Conservation (phyloP, 35 echinoderm and acorn worm genomes). For the Diadema setosum region DNA sequence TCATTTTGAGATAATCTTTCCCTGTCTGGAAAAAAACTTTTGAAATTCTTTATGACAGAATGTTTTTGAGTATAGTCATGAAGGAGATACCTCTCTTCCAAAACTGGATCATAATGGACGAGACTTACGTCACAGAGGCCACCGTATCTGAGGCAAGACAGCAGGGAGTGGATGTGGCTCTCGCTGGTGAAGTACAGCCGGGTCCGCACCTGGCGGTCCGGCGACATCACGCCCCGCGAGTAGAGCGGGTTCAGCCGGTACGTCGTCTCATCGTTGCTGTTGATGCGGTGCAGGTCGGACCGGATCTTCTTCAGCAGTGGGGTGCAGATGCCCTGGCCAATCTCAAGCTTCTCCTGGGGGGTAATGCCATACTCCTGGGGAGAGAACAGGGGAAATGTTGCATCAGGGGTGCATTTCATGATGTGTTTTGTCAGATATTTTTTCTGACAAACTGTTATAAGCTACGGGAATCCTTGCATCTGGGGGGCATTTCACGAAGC, state of each 20-base stretch:
- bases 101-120: too few relatives aligned
- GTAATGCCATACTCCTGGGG: constrained; percentile 94
- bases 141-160: constrained; percentile 81
- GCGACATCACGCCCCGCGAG: constrained; percentile 87
- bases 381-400: background rate
- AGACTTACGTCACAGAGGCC: constrained; percentile 91
- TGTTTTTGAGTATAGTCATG: too few relatives aligned
- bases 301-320: constrained; percentile 91
- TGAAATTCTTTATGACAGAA: too few relatives aligned
- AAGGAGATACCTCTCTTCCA: too few relatives aligned
- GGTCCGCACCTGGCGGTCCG: constrained; percentile 91
- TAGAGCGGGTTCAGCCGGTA: constrained; percentile 87
- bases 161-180: constrained; percentile 94
- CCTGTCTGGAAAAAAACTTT: too few relatives aligned
- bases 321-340: constrained; percentile 84
- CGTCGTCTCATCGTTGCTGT: constrained; percentile 85
- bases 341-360: constrained; percentile 74
- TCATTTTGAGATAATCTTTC: too few relatives aligned
- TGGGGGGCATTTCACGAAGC: too few relatives aligned
- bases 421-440: too few relatives aligned
- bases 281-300: constrained; percentile 82
- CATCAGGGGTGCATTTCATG: too few relatives aligned
- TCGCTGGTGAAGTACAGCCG: constrained; percentile 98
- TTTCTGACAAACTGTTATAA: too few relatives aligned
- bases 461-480: too few relatives aligned